phyloP scores from a whole-genome alignment of 2,888 invertebrate species.

The Troides oblongomaculatus region DNA sequence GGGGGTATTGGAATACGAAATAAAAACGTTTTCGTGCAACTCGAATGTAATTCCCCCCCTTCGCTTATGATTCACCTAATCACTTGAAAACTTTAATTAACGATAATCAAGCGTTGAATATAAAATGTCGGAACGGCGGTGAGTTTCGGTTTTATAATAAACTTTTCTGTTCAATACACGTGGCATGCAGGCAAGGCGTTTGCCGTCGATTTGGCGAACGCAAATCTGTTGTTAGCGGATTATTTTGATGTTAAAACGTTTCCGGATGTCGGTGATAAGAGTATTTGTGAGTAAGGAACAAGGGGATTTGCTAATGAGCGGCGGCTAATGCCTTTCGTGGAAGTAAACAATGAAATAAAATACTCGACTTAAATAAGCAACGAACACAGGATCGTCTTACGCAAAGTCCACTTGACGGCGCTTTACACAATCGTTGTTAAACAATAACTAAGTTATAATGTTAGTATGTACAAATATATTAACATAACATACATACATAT shows the following conservation, averaged over 20 bases:
- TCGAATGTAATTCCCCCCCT: conserved; percentile 32
- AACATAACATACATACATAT: no score
- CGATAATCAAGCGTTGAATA: conserved; percentile 63
- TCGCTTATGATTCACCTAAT: conserved; percentile 54
- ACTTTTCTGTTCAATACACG: conserved; percentile 50
- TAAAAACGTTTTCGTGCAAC: background rate
- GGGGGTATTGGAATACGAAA: background rate
- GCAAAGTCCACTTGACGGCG: no score
- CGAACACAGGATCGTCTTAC: no score
- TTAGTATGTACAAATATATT: no score
- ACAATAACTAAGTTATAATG: no score
- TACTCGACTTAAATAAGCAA: background rate
- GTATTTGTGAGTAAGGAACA: conserved; percentile 32
- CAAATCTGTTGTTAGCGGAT: conserved; percentile 66
- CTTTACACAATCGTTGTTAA: no score
- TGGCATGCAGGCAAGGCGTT: conserved; percentile 61
- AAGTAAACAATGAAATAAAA: conserved; percentile 25
- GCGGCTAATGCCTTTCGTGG: conserved; percentile 28
- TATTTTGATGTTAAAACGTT: conserved; percentile 55
- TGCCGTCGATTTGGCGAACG: conserved; percentile 51
- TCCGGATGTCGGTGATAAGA: conserved; percentile 40
- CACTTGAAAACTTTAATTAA: conserved; percentile 64
- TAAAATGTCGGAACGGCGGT: conserved; percentile 46
- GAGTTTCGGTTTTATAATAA: conserved; percentile 47
- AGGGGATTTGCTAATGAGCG: conserved; percentile 27